Evolutionary conservation across 1,140 invertebrate species (phyloP).

Genomic region (Drosophila santomea): DNA sequence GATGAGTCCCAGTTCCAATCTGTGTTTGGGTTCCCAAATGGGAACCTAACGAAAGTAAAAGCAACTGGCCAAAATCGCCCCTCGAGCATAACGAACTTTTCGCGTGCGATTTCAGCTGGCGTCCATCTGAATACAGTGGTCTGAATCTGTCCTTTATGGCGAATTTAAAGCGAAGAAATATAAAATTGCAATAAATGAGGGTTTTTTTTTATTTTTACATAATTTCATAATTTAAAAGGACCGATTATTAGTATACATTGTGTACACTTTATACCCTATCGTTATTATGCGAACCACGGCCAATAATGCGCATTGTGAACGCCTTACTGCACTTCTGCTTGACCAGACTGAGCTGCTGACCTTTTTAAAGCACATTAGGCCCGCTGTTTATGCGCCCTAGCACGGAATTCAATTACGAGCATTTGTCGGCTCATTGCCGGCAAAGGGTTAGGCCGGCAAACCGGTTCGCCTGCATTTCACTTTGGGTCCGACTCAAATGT

Average conservation of each 20-base stretch:
- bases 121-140: slow-evolving; percentile 15
- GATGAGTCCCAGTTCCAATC: slow-evolving; percentile 29
- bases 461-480: slow-evolving; percentile 73
- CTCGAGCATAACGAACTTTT: slow-evolving; percentile 37
- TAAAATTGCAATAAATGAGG: no score
- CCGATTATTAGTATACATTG: no score
- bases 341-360: slow-evolving; percentile 7
- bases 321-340: slow-evolving; percentile 36
- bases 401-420: slow-evolving; percentile 63
- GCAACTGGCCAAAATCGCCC: slow-evolving; percentile 13
- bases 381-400: slow-evolving; percentile 44
- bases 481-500: slow-evolving; percentile 34
- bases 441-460: slow-evolving; percentile 58
- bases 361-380: slow-evolving; percentile 54
- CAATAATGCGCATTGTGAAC: slow-evolving; percentile 21
- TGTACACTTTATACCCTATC: no score
- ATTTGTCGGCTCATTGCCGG: slow-evolving; percentile 51
- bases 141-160: neutral
- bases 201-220: no score
- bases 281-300: slow-evolving; percentile 10
- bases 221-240: no score
- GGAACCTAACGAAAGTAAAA: slow-evolving; percentile 34
- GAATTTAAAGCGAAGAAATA: no score
- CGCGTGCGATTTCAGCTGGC: slow-evolving; percentile 4
- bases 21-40: slow-evolving; percentile 21